phyloP scores from a whole-genome alignment of 2,797 vertebrate genomes.

The Galaxias olidus region DNA sequence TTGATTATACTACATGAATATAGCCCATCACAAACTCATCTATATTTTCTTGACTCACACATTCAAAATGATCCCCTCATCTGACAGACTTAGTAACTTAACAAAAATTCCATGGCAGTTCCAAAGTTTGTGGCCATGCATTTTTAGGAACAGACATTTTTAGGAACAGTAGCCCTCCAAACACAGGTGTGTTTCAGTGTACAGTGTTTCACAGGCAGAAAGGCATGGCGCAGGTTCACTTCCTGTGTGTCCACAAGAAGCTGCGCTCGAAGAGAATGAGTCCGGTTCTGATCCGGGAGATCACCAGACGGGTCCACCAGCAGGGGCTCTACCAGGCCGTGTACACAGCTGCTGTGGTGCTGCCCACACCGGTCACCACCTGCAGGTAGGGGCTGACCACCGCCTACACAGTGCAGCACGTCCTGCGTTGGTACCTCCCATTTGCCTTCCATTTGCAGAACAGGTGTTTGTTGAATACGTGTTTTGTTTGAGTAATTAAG shows the following conservation, averaged over 20 bases:
- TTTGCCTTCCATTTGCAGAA: background rate
- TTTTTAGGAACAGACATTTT: no score
- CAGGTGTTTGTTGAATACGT: no score
- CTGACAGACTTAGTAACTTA: no score
- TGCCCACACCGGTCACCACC: conserved; percentile 89
- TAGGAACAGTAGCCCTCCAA: background rate
- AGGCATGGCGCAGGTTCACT: conserved; percentile 92
- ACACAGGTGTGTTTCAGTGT: background rate
- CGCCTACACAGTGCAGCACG: no score
- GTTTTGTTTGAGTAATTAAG: no score
- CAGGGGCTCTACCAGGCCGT: conserved; percentile 89
- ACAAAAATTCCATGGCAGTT: no score
- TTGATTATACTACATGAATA: no score
- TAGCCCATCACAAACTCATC: no score
- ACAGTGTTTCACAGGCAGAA: conserved; percentile 77
- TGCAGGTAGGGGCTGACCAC: conserved; percentile 79
- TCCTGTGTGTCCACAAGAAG: conserved; percentile 96
- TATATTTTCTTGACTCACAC: no score
- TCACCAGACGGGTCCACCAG: conserved; percentile 86
- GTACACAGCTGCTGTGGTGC: conserved; percentile 83
- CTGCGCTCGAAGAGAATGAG: conserved; percentile 93
- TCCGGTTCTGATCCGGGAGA: conserved; percentile 92
- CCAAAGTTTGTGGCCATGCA: no score
- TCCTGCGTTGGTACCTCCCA: background rate
- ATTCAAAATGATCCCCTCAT: no score